phyloP scores from a whole-genome alignment of 1,140 invertebrate genomes.

The Zaprionus ghesquierei region DNA sequence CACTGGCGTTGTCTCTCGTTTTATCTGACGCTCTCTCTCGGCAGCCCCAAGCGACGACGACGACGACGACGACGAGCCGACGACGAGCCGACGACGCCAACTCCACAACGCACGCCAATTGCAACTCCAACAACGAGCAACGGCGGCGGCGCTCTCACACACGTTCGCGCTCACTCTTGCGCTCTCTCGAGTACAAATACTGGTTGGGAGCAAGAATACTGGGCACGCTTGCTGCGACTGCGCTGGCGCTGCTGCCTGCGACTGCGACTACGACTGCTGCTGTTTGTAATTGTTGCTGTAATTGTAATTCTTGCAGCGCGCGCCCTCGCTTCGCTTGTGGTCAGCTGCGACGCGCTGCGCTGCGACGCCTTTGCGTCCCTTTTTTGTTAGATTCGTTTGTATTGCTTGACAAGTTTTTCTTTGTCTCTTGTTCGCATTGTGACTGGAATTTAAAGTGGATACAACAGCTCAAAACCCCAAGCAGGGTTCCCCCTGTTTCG shows the following conservation, averaged over 20 bases:
- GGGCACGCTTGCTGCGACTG: constrained; percentile 27
- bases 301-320: constrained; percentile 58
- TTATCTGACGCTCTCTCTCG: constrained; percentile 8
- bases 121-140: constrained; percentile 32
- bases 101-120: constrained; percentile 12
- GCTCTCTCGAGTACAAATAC: constrained; percentile 26
- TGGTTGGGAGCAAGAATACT: constrained; percentile 41
- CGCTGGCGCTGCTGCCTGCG: background rate
- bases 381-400: constrained; percentile 67
- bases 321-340: constrained; percentile 54
- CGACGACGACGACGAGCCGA: constrained; percentile 13
- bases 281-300: constrained; percentile 39
- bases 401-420: constrained; percentile 60
- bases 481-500: background rate
- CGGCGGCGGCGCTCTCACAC: background rate
- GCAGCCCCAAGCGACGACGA: too few species aligned
- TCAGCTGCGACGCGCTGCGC: background rate
- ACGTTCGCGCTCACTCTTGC: background rate
- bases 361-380: constrained; percentile 40
- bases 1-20: background rate
- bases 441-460: constrained; percentile 69
- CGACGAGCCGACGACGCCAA: constrained; percentile 12
- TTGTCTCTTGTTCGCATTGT: constrained; percentile 49
- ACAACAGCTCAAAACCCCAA: background rate
- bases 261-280: background rate